phyloP scores from a whole-genome alignment of 2,113 vertebrate genomes.

The Equus quagga region DNA sequence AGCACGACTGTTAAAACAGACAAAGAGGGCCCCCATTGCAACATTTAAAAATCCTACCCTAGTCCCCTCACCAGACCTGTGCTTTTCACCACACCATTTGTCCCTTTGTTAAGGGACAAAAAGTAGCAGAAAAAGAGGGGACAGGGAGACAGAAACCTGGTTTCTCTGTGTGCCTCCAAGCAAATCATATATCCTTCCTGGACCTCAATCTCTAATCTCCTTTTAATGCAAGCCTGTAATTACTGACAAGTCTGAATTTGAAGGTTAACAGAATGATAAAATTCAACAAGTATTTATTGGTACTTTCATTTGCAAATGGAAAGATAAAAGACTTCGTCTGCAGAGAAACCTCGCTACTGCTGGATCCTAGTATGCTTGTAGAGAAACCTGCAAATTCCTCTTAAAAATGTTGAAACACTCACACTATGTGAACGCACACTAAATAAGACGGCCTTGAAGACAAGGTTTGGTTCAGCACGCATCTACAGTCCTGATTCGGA shows the following conservation, averaged over 20 bases:
- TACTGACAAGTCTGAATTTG: conserved; percentile 75
- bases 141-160: not conserved
- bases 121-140: not conserved
- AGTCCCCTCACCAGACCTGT: not conserved
- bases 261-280: conserved; percentile 67
- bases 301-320: conserved; percentile 44
- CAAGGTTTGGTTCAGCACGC: not conserved
- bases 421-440: not conserved
- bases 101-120: not conserved
- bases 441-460: not conserved
- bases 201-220: conserved; percentile 63
- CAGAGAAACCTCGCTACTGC: not conserved
- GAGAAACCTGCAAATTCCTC: not conserved
- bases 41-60: not conserved
- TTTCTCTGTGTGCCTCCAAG: conserved; percentile 25
- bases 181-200: conserved; percentile 7
- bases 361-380: not conserved
- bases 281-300: conserved; percentile 68
- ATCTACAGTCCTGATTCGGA: not conserved
- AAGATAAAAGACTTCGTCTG: conserved; percentile 37
- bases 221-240: conserved; percentile 70
- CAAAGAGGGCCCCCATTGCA: not conserved
- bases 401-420: not conserved
- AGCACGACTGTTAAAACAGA: not conserved
- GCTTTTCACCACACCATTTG: not conserved